Evolutionary conservation across 1,140 invertebrate species (phyloP).

Genomic region (Wiebesia pumilae): DNA sequence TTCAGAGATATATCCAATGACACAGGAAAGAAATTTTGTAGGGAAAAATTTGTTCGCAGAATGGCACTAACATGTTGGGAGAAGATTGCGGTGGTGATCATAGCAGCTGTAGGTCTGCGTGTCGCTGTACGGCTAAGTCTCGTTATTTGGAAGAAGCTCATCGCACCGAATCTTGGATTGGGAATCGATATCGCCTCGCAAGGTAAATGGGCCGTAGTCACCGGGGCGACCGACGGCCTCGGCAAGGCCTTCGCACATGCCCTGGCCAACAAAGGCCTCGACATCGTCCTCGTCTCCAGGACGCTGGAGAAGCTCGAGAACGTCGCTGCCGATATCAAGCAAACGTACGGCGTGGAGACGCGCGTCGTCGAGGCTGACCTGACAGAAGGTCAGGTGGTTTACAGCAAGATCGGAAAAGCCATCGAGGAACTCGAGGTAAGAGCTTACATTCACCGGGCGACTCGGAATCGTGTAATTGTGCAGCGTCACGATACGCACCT

Average conservation of each 20-base stretch:
- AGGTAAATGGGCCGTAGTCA: slow-evolving; percentile 82
- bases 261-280: slow-evolving; percentile 87
- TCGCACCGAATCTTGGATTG: slow-evolving; percentile 65
- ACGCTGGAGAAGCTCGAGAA: slow-evolving; percentile 87
- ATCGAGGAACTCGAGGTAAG: slow-evolving; percentile 84
- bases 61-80: slow-evolving; percentile 71
- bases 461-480: background rate
- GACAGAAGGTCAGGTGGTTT: slow-evolving; percentile 82
- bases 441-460: background rate
- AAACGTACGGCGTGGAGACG: slow-evolving; percentile 85
- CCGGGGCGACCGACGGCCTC: slow-evolving; percentile 93
- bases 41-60: slow-evolving; percentile 51
- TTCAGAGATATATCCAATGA: no score
- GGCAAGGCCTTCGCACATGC: slow-evolving; percentile 92
- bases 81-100: slow-evolving; percentile 65
- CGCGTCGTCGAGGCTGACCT: slow-evolving; percentile 91
- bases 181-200: slow-evolving; percentile 66
- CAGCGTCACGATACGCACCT: background rate
- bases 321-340: slow-evolving; percentile 88
- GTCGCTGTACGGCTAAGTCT: slow-evolving; percentile 60
- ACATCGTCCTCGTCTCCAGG: slow-evolving; percentile 92
- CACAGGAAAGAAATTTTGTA: no score
- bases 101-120: slow-evolving; percentile 65
- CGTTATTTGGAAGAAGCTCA: slow-evolving; percentile 68
- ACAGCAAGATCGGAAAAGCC: slow-evolving; percentile 84